Base-by-base conservation (phyloP, 2,113 vertebrate genomes). In the Zosterops pallidus region DNA sequence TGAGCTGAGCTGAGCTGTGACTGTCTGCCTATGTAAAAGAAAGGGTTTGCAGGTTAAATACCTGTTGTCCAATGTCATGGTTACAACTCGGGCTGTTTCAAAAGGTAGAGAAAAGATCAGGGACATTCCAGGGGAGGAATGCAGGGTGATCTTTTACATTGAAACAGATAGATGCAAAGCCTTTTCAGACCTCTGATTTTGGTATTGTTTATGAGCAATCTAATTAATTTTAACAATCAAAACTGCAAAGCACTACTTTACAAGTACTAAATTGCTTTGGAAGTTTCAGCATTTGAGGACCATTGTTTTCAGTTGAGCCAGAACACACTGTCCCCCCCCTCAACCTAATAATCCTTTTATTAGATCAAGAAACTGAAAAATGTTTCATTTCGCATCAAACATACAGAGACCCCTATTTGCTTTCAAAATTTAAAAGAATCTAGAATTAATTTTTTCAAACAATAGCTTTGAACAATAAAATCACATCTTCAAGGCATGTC, bases 261-360 rank as follows among this genome's bases (percentile, higher is more conserved):
- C n/a, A 55, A 81, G 14, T 37, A 41, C 29, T 35, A 31, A 41
- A 42, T 81, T 92, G n/a, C n/a, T 89, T 77, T 70, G 50, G 33
- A 78, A 8, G 13, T 33, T 49, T 70, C 26, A 57, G 55, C 55
- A 46, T 74, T 79, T 86, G 53, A 35, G 83, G n/a, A 65, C 55
- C 3, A 26, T 83, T 83, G n/a, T 46, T 89, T 86, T 80, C 67
- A 72, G 0, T 1, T 70, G 76, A 89, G 31, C 31, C 50, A 77
- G 87, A 89, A 26, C 31, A 56, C 28, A 23, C 25, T 33, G 12
- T n/a, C 8, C 6, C 9, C 4, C 0, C 0, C 2, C 8, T 4
- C 35, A 49, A 11, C 9, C 26, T 31, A 71, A 24, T 68, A 59
- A 41, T 57, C 44, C 70, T 90, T 71, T 71, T 47, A 39, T 17